Evolutionary conservation across 1,140 invertebrate genomes (phyloP), one percentile per base, ranked within the genome.

Genomic region (Melanaphis sacchari): DNA sequence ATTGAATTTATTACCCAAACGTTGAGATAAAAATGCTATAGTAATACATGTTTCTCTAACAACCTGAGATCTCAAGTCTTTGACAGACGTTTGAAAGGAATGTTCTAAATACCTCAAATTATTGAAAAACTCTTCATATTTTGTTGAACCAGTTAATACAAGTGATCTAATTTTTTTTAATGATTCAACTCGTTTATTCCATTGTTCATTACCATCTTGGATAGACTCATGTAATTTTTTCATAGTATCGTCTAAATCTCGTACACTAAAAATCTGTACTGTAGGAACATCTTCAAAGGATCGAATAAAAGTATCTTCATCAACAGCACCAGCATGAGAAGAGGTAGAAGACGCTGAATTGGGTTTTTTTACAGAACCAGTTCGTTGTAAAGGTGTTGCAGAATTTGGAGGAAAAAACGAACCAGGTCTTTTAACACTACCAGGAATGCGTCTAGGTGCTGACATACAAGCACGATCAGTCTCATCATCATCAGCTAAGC

Each of bases 31-130:
- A 96, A 97, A 99, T 43, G 98, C 98, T 93, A 99, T 97, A 3
- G 98, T 98, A 88, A 99, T 98, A 95, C 98, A 99, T 0, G 98
- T 98, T 95, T 99, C 99, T 93, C 99, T 96, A 0, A 98, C 98
- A 93, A 99, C 98, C 96, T 99, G 97, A 94, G 96, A 97, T 94
- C 99, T 96, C 6, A 99, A 96, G 96, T 99, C 99, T 96, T 98
- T 98, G 93, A 98, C 96, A 91, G 98, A 97, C 38, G 96, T 96
- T 92, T 98, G 96, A 94, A 99, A 97, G 24, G 98, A 96, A 93
- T 97, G 96, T 93, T 99, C 98, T 84, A 99, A 95, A 93, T 96
- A 96, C 94, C 98, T 97, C n/a, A 99, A 95, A 94, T 97, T 96
- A 26, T 96, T 96, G 91, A 96, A 96, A 95, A 99, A 99, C 94